Percentiles rank a stretch among this genome's conserved stretches.
phyloP scores from a whole-genome alignment of 2,797 vertebrate species.

The Pyrocephalus nanus region DNA sequence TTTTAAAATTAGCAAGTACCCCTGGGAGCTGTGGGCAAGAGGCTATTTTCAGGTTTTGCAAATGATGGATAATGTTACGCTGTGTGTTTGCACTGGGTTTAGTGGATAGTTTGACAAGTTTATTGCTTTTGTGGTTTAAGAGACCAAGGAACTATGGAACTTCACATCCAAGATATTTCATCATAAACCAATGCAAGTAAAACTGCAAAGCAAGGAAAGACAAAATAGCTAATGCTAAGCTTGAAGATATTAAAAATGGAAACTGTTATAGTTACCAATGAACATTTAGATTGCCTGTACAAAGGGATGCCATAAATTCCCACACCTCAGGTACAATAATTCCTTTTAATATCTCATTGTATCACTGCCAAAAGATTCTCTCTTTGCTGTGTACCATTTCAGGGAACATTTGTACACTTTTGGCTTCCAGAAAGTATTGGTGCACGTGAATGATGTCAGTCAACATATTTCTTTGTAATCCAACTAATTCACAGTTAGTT shows the following conservation, averaged over 20 bases:
- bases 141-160: not conserved
- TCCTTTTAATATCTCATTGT: slow-evolving; percentile 21
- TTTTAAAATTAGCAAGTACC: not conserved
- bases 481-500: not conserved
- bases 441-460: not conserved
- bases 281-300: slow-evolving; percentile 62
- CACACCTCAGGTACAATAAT: slow-evolving; percentile 7
- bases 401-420: not conserved
- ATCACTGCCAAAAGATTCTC: not conserved
- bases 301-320: slow-evolving; percentile 46
- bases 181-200: slow-evolving; percentile 31
- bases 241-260: slow-evolving; percentile 40
- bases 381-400: not conserved
- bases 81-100: not conserved
- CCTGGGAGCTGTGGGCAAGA: not conserved
- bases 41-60: not conserved
- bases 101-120: not conserved
- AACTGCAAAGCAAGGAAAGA: slow-evolving; percentile 12
- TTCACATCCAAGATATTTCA: slow-evolving; percentile 2
- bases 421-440: not conserved
- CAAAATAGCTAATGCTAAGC: not conserved
- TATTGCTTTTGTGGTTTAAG: slow-evolving; percentile 20
- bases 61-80: not conserved
- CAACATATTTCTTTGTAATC: not conserved
- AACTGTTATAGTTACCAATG: slow-evolving; percentile 40